Base-by-base conservation (phyloP, 2,113 vertebrate genomes). In the Oryzias curvinotus region DNA sequence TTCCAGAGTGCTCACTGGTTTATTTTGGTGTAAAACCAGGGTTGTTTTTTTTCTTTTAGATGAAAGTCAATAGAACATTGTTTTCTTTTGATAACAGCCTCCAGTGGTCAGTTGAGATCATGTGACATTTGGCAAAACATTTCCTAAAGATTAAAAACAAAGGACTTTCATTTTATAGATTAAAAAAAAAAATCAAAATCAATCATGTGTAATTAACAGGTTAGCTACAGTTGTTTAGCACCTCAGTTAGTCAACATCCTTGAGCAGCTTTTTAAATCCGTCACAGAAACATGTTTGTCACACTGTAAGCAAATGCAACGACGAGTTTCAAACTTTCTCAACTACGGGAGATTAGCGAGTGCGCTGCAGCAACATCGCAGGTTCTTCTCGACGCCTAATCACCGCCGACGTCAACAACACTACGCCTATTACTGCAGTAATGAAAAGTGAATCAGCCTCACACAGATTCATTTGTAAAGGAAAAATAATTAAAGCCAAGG, bases 401-500 rank as follows among this genome's bases (percentile, higher is more conserved):
- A 83, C 45, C 53, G 68, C 68, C 54, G 82, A 75, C 73, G 47
- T 76, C 76, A 73, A 83, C 83, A 80, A 69, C 66, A 28, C 36
- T 63, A 15, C 50, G 52, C 61, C 80, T 82, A 69, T 79, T 81
- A 79, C 4, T 3, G 62, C 26, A 2, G 56, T 80, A 82, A 85
- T 86, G 86, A 82, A 78, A 81, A 77, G 51, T n/a, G 81, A 86
- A 83, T 83, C 77, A 77, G 68, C 67, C 84, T 85, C 75, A 80
- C 78, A 81, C 23, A 13, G 82, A 85, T 83, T 86, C 70, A 85
- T 86, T 88, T 83, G 82, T 82, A 68, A 74, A 86, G 62, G 41
- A 62, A 59, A 83, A 78, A 86, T 85, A 83, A 89, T 86, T 82
- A 83, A 83, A 78, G 77, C 82, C 68, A 80, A 81, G 78, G 75